Conservation (phyloP, 2,888 invertebrate genomes). For the Agriotes lineatus region DNA sequence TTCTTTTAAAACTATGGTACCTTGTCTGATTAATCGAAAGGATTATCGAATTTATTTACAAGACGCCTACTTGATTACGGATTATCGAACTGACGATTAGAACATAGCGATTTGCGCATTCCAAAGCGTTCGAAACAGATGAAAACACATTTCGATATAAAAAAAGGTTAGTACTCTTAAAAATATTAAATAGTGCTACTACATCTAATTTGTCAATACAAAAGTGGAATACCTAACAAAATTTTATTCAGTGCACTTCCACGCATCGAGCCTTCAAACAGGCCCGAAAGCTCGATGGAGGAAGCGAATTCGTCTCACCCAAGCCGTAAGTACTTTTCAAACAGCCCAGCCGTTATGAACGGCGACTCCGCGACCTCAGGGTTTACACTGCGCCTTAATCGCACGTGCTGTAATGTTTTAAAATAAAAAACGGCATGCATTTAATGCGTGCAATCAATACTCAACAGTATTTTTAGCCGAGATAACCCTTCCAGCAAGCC, state of each 20-base stretch:
- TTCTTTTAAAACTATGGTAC: conserved; percentile 6
- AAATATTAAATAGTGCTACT: conserved; percentile 12
- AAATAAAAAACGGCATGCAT: no score
- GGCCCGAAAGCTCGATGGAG: not conserved
- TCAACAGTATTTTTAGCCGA: conserved; percentile 12
- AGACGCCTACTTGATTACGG: conserved; percentile 9
- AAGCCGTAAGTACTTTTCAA: conserved; percentile 9
- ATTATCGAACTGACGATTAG: not conserved
- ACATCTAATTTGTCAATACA: conserved; percentile 31
- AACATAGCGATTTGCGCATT: no score
- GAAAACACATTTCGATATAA: not conserved
- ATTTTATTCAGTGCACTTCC: not conserved
- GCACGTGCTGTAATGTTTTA: not conserved
- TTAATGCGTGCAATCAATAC: no score
- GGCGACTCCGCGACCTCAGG: not conserved
- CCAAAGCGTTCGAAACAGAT: not conserved
- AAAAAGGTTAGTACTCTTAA: conserved; percentile 31
- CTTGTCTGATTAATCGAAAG: not conserved
- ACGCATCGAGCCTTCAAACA: not conserved
- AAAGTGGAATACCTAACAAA: conserved; percentile 25
- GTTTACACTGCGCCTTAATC: not conserved
- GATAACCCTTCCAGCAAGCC: not conserved
- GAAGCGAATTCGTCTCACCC: not conserved
- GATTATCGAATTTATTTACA: conserved; percentile 5
- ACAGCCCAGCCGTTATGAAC: conserved; percentile 4